Conservation (phyloP, 2,888 invertebrate genomes). For the Drosophila bunnanda region DNA sequence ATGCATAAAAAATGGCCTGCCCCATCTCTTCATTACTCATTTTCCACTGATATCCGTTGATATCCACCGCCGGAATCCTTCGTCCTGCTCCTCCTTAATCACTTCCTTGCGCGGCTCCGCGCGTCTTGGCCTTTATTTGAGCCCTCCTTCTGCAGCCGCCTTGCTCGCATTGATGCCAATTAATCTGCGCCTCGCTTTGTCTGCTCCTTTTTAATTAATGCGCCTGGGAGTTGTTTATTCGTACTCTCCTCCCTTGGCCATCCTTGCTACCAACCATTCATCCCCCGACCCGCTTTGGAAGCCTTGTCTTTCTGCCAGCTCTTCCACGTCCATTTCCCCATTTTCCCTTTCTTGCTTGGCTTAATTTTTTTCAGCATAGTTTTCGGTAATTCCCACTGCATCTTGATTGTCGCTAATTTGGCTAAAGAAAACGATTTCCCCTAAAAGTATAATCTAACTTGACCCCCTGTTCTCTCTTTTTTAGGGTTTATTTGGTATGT, state of each 20-base stretch:
- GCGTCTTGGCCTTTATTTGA: conserved; percentile 43
- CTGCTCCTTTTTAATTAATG: conserved; percentile 79
- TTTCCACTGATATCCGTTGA: conserved; percentile 72
- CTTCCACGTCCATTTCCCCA: background rate
- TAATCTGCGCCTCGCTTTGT: conserved; percentile 78
- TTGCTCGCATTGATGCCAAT: conserved; percentile 76
- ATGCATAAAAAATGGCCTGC: conserved; percentile 48
- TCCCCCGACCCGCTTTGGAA: background rate
- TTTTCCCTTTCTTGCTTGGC: background rate
- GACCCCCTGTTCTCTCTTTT: no score
- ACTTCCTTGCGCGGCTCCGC: conserved; percentile 45
- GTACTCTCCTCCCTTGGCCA: conserved; percentile 5
- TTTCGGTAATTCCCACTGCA: conserved; percentile 46
- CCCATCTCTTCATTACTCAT: conserved; percentile 75
- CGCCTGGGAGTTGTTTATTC: conserved; percentile 62
- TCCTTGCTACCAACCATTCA: background rate
- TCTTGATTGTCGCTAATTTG: conserved; percentile 31
- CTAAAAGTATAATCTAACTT: background rate
- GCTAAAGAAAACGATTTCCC: background rate
- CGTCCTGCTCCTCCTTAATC: conserved; percentile 67
- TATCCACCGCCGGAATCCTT: conserved; percentile 28
- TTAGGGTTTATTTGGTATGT: background rate
- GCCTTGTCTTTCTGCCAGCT: conserved; percentile 18
- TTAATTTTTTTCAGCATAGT: conserved; percentile 13
- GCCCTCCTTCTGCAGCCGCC: conserved; percentile 19